Conservation (phyloP, 2,113 vertebrate species). For the Perognathus longimembris region DNA sequence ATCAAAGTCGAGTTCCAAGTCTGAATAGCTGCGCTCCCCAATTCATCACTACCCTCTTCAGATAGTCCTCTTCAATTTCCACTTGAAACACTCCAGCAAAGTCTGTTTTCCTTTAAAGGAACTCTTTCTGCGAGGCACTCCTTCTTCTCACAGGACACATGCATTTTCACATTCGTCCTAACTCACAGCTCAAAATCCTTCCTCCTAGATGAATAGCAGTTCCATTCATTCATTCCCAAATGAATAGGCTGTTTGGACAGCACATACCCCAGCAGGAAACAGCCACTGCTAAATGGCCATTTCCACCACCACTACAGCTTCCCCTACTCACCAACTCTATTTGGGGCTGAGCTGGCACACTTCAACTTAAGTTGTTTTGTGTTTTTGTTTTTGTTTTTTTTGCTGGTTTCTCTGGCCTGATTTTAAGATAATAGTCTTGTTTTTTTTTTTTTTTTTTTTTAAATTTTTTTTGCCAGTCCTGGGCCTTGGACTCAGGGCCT, state of each 20-base stretch:
- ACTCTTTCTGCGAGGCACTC: neutral
- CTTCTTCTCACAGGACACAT: neutral
- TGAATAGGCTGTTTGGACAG: neutral
- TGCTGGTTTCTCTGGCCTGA: conserved; percentile 31
- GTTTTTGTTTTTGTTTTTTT: neutral
- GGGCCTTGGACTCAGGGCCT: too few relatives aligned
- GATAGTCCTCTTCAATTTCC: neutral
- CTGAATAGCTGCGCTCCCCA: neutral
- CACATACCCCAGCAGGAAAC: neutral
- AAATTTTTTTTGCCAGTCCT: too few relatives aligned
- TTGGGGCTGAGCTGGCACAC: neutral
- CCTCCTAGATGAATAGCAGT: neutral
- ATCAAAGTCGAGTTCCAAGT: neutral
- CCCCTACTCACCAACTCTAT: neutral
- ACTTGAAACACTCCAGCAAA: neutral
- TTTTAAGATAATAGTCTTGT: too few relatives aligned
- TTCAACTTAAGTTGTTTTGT: neutral
- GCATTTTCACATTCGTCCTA: neutral
- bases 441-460: too few relatives aligned
- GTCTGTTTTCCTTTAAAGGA: conserved; percentile 11
- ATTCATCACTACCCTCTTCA: neutral
- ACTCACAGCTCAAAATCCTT: neutral
- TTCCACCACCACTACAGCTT: neutral
- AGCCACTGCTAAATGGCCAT: neutral
- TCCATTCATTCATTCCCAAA: neutral